A percentile compares a stretch with the other conserved stretches of the same genome.
Evolutionary conservation across 2,888 invertebrate genomes (phyloP).

Genomic region (Epinotia nisella): DNA sequence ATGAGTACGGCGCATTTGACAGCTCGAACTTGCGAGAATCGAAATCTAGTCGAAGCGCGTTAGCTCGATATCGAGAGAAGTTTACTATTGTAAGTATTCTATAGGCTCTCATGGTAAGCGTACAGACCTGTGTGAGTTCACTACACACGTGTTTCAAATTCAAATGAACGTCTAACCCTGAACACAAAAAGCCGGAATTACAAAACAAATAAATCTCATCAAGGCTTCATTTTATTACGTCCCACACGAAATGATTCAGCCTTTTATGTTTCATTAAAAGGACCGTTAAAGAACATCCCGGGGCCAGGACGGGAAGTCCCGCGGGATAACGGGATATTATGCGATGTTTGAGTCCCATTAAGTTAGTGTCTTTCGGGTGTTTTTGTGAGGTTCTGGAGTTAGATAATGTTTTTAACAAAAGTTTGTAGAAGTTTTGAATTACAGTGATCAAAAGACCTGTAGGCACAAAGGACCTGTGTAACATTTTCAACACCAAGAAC

Average conservation of each 20-base stretch:
- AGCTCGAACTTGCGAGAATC: no score
- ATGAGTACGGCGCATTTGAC: no score
- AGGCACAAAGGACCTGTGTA: no score
- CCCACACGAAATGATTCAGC: conserved; percentile 33
- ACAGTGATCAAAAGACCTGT: no score
- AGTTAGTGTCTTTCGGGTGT: conserved; percentile 1
- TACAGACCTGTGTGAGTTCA: no score
- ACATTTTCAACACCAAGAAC: no score
- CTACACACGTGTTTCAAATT: not conserved
- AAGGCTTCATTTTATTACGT: conserved; percentile 27
- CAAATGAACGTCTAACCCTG: not conserved
- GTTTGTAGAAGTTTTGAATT: no score
- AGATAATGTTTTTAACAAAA: not conserved
- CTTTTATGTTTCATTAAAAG: conserved; percentile 41
- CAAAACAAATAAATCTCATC: conserved; percentile 33
- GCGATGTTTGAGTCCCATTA: conserved; percentile 11
- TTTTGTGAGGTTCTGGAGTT: not conserved
- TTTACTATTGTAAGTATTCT: no score
- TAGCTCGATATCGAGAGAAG: no score
- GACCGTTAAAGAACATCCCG: conserved; percentile 25
- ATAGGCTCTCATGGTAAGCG: no score
- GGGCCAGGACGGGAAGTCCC: conserved; percentile 6
- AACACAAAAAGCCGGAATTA: conserved; percentile 10
- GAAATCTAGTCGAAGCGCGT: no score
- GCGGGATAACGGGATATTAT: conserved; percentile 15